A percentile compares a stretch with the other conserved stretches of the same genome.
Conservation (phyloP, 2,888 invertebrate genomes). For the Metellina segmentata region DNA sequence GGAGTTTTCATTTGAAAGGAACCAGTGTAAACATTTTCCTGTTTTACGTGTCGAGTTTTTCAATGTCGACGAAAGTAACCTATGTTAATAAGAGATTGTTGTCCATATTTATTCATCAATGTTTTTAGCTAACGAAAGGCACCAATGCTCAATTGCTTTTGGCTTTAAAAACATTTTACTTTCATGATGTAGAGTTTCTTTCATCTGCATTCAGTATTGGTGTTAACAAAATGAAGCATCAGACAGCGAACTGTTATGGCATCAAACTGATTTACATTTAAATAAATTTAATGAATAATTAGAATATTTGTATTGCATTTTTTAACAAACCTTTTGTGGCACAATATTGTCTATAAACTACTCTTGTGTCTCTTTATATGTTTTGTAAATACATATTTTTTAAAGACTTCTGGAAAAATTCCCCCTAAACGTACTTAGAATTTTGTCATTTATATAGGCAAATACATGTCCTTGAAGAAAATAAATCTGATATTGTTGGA, state of each 20-base stretch:
- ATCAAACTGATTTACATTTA: constrained; percentile 9
- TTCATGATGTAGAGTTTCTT: constrained; percentile 1
- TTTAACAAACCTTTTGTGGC: constrained; percentile 56
- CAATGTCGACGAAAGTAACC: background rate
- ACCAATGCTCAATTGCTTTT: constrained; percentile 46
- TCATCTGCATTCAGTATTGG: constrained; percentile 8
- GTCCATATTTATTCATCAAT: background rate
- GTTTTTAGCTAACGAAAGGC: constrained; percentile 3
- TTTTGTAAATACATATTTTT: constrained; percentile 61
- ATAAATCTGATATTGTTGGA: too few species aligned
- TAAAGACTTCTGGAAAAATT: constrained; percentile 4
- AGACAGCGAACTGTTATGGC: constrained; percentile 37
- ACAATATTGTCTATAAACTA: constrained; percentile 47
- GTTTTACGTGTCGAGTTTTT: background rate
- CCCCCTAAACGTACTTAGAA: background rate
- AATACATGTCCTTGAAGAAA: too few species aligned
- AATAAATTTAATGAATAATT: background rate
- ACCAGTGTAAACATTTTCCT: background rate
- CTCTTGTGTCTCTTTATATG: constrained; percentile 26
- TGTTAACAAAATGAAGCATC: constrained; percentile 30
- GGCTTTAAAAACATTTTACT: constrained; percentile 29
- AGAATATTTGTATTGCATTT: constrained; percentile 36
- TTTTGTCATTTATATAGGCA: background rate
- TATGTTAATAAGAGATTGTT: background rate
- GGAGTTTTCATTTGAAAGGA: background rate